Evolutionary conservation across 2,888 invertebrate species (phyloP), one percentile per base, ranked within the genome.

Genomic region (Harmothoe impar): DNA sequence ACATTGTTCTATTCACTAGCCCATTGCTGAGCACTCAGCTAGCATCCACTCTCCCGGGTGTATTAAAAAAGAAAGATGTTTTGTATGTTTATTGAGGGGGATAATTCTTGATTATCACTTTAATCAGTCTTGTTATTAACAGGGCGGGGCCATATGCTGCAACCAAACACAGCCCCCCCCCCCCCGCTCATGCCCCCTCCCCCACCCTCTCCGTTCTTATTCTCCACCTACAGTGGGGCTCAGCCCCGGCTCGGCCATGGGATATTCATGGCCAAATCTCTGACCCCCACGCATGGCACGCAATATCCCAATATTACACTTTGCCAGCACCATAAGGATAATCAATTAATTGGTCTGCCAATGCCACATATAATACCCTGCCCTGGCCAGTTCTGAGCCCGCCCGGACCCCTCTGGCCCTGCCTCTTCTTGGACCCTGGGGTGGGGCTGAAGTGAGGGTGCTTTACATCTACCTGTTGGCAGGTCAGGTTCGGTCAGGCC

Each of bases 331-430:
- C 81, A 35, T 81, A 81, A 81, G 43, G 81, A 81, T 81, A 81
- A 81, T 81, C 81, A 81, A 81, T 81, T 81, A 81, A 81, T 81
- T 81, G 81, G 81, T 81, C 43, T 81, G 81, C 33, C n/a, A 81
- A 81, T 33, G 81, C 81, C 81, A 81, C 81, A 81, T 81, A 81
- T 81, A 81, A 81, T 81, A 81, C 81, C 33, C 81, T 17, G 33
- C 33, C 35, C 43, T 81, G 81, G 81, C 81, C 81, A 81, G 81
- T 81, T 81, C 35, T 81, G 20, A n/a, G 5, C 62, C 62, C 62
- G 20, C 12, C 62, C 29, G 0, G 72, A 62, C 72, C 72, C 25
- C 29, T 29, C 0, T 25, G 29, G 72, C 72, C 72, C 20, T 29
- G 72, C n/a, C 72, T n/a, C n/a, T n/a, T 62, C 3, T 62, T 1